Evolutionary conservation across 2,888 invertebrate genomes (phyloP), one percentile per base, ranked within the genome.

Genomic region (Limenitis camilla): DNA sequence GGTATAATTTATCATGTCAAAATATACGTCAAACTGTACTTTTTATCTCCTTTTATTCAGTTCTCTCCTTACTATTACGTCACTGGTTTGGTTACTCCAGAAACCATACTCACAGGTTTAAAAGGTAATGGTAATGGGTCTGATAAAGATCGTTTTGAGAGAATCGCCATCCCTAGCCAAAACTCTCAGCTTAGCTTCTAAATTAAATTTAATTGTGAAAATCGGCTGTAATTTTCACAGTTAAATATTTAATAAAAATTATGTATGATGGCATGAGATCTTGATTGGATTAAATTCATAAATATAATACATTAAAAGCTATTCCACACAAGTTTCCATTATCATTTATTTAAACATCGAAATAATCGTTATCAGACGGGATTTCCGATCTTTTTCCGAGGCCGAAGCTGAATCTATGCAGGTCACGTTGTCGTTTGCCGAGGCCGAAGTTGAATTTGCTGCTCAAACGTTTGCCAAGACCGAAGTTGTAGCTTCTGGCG

Each of bases 401-500:
- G 6, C 90, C 90, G 61, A 90, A 90, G 50, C 81, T 87, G 71
- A 89, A 90, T 35, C 88, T 79, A 54, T 83, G 80, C 63, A 84
- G 67, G 60, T 88, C 80, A 42, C 85, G 67, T 72, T 90, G 82
- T 61, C 90, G 78, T 63, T 89, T 89, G 10, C 91, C 90, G 19
- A 90, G 73, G 19, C 89, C 89, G 66, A 89, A 88, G 72, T 90
- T 88, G 76, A 91, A 89, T 66, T 87, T 75, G 76, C 76, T 74
- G 76, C 76, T 75, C 44, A 72, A 65, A 1, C 90, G 83, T 55
- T 90, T 91, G 4, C 90, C 91, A 4, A 90, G 72, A 1, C 90
- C 90, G 62, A 91, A 90, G 60, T 83, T 83, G 74, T 89, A 90
- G 57, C 59, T 73, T 38, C 74, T 66, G 3, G 81, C 81, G 6